phyloP scores from a whole-genome alignment of 2,888 invertebrate genomes.

The Tenthredo distinguenda region DNA sequence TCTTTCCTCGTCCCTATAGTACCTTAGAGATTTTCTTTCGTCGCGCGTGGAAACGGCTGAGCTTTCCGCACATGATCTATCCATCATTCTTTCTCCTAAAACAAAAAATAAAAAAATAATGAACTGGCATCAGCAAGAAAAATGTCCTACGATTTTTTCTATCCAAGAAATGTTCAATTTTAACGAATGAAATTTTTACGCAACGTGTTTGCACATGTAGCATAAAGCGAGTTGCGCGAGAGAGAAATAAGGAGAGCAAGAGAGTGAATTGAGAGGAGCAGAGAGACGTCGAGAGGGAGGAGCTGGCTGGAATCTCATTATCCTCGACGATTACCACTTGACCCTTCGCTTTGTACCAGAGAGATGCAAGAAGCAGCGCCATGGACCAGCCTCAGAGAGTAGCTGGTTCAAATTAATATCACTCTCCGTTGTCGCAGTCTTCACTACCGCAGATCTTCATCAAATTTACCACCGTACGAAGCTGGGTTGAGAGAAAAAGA shows the following conservation, averaged over 20 bases:
- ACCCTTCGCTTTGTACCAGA: slow-evolving; percentile 41
- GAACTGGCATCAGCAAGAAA: background rate
- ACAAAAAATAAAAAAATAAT: background rate
- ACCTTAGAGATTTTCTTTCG: background rate
- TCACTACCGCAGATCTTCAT: slow-evolving; percentile 28
- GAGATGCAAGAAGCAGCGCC: slow-evolving; percentile 34
- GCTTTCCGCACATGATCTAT: background rate
- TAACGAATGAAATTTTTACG: slow-evolving; percentile 29
- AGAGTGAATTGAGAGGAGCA: slow-evolving; percentile 6
- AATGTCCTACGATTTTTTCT: background rate
- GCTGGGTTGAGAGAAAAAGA: background rate
- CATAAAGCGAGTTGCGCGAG: background rate
- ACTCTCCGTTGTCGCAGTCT: slow-evolving; percentile 25
- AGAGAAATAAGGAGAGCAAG: background rate
- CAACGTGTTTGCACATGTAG: slow-evolving; percentile 26
- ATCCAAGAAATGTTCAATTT: background rate
- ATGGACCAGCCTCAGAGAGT: slow-evolving; percentile 30
- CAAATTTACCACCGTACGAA: background rate
- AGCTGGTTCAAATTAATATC: slow-evolving; percentile 36
- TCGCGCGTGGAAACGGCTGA: background rate
- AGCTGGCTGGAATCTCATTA: slow-evolving; percentile 41
- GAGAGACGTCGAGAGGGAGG: slow-evolving; percentile 30
- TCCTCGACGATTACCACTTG: slow-evolving; percentile 42
- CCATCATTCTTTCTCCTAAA: background rate
- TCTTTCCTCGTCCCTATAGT: background rate